phyloP scores from a whole-genome alignment of 2,888 invertebrate genomes.

The Lycaena phlaeas region DNA sequence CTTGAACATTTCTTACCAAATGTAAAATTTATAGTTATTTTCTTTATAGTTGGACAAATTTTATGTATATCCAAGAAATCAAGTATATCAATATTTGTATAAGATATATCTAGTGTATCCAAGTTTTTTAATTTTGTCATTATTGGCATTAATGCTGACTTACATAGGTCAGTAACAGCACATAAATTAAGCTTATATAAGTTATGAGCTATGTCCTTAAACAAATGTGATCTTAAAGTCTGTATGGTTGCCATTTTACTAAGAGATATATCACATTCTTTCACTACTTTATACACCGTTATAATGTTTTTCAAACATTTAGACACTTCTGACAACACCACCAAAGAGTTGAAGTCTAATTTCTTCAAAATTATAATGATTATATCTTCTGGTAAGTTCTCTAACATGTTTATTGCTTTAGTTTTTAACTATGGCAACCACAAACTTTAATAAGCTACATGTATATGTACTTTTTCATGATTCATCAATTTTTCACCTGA shows the following conservation, averaged over 20 bases:
- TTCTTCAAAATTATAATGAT: slow-evolving; percentile 41
- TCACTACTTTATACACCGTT: slow-evolving; percentile 29
- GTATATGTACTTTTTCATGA: too few relatives aligned
- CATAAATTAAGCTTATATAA: slow-evolving; percentile 38
- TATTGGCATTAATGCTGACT: slow-evolving; percentile 31
- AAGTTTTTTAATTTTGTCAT: slow-evolving; percentile 36
- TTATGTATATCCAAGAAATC: slow-evolving; percentile 40
- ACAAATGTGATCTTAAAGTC: slow-evolving; percentile 35
- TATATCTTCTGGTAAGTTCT: slow-evolving; percentile 46
- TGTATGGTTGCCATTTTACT: slow-evolving; percentile 35
- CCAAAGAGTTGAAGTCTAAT: slow-evolving; percentile 35
- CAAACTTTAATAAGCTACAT: background rate
- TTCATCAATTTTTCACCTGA: too few relatives aligned
- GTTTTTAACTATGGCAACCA: background rate
- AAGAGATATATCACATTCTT: slow-evolving; percentile 33
- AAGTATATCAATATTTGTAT: slow-evolving; percentile 37
- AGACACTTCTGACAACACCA: slow-evolving; percentile 36
- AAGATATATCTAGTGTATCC: slow-evolving; percentile 42
- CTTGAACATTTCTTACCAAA: slow-evolving; percentile 26
- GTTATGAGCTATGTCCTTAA: slow-evolving; percentile 35
- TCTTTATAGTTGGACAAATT: slow-evolving; percentile 40
- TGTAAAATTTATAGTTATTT: slow-evolving; percentile 38
- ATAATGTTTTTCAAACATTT: slow-evolving; percentile 30
- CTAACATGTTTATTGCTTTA: slow-evolving; percentile 5
- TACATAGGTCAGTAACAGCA: slow-evolving; percentile 38